Conservation (phyloP, 2,888 invertebrate genomes). For the Nymphalis c-album region DNA sequence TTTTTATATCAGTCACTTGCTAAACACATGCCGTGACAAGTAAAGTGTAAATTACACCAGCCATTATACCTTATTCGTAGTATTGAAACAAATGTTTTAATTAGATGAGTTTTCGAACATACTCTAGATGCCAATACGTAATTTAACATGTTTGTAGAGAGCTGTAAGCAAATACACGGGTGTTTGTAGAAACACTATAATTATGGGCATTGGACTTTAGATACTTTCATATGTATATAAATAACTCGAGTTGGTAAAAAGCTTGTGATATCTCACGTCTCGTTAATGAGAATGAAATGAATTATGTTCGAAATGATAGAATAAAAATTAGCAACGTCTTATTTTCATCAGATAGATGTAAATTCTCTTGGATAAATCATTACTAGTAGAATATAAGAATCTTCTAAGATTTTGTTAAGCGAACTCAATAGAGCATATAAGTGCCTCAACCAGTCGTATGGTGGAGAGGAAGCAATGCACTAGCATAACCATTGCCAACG, state of each 20-base stretch:
- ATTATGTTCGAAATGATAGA: no score
- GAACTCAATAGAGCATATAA: no score
- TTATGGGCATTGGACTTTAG: neutral
- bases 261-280: neutral
- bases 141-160: neutral
- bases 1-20: neutral
- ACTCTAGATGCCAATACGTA: neutral
- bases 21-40: neutral
- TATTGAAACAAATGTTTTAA: neutral
- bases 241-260: neutral
- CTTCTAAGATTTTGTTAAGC: no score
- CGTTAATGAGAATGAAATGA: no score
- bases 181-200: neutral
- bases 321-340: no score
- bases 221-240: neutral
- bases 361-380: no score
- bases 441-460: no score
- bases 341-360: no score
- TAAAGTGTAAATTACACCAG: neutral
- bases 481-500: no score
- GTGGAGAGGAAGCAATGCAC: no score
- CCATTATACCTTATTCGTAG: neutral
- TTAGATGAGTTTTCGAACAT: conserved; percentile 1
- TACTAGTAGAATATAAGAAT: no score
- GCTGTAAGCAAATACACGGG: neutral